Evolutionary conservation across 2,888 invertebrate genomes (phyloP), one percentile per base, ranked within the genome.

Genomic region (Lasioglossum figueresi): DNA sequence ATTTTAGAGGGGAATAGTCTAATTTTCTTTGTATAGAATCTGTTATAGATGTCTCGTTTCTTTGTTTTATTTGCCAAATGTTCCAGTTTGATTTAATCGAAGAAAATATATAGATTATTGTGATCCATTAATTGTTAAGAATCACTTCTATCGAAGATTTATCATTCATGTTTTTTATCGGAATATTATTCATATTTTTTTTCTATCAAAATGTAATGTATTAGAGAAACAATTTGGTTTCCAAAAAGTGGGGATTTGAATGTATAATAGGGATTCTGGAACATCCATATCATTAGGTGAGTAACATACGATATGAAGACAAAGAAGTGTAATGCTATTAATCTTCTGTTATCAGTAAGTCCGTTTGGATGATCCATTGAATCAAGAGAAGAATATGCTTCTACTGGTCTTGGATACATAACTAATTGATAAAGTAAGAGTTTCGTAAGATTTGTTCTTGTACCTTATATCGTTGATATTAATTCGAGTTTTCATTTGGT

Each of bases 311-410:
- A 37, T 63, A 34, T 34, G 23, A n/a, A 56, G 52, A 31, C 12
- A 52, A 56, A 27, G 27, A 14, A 76, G 19, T 68, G 1, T 71
- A 76, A 82, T 72, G 2, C 16, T 23, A 72, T 82, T 76, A 79
- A 82, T 73, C 72, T 59, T 74, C 27, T 84, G 43, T 84, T 82
- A 48, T 34, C 19, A 82, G 76, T 34, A 82, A 70, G 52, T 76
- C 31, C 71, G 6, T 82, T 76, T 40, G 63, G 84, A 79, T 68
- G 76, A 72, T 76, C 75, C 48, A n/a, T 74, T 16, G 31, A 68
- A 79, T 68, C 45, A 56, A 66, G 72, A 76, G 68, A 79, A 82
- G 79, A 68, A 75, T 71, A 66, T 31, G 45, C 27, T 76, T 76
- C 72, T n/a, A 27, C 19, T 45, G 45, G 23, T 72, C 27, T 75